Conservation (phyloP, 1,140 invertebrate genomes). For the Linepithema humile region DNA sequence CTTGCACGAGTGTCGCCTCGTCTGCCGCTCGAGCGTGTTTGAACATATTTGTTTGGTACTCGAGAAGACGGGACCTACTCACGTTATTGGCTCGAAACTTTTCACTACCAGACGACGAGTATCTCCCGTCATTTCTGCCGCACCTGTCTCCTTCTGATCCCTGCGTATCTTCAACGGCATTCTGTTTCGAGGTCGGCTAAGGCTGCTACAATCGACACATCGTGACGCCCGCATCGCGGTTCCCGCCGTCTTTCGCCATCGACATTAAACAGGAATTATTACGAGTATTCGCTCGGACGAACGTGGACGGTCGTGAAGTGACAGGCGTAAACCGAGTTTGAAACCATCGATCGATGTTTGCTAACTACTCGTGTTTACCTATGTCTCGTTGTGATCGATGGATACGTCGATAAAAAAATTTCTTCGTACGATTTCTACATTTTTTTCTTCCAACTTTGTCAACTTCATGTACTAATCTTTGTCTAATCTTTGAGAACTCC, state of each 20-base stretch:
- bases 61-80: constrained; percentile 59
- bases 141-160: constrained; percentile 23
- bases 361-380: constrained; percentile 41
- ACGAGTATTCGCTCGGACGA: constrained; percentile 33
- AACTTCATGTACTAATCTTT: too few relatives aligned
- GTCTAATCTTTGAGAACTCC: too few relatives aligned
- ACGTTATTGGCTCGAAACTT: constrained; percentile 55
- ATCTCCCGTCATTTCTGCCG: constrained; percentile 32
- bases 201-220: constrained; percentile 34
- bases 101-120: constrained; percentile 27
- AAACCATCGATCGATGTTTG: constrained; percentile 54
- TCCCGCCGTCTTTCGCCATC: constrained; percentile 21
- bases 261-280: constrained; percentile 54
- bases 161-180: constrained; percentile 20
- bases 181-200: constrained; percentile 39
- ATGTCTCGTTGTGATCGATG: constrained; percentile 39
- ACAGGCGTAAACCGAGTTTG: constrained; percentile 40
- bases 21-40: constrained; percentile 68
- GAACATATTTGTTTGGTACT: constrained; percentile 73
- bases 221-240: constrained; percentile 12
- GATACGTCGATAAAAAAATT: constrained; percentile 40
- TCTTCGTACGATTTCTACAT: background rate
- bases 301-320: constrained; percentile 33
- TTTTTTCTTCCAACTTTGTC: background rate
- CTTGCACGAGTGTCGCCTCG: constrained; percentile 54